phyloP scores from a whole-genome alignment of 2,888 invertebrate species.

The Pelosia muscerda region DNA sequence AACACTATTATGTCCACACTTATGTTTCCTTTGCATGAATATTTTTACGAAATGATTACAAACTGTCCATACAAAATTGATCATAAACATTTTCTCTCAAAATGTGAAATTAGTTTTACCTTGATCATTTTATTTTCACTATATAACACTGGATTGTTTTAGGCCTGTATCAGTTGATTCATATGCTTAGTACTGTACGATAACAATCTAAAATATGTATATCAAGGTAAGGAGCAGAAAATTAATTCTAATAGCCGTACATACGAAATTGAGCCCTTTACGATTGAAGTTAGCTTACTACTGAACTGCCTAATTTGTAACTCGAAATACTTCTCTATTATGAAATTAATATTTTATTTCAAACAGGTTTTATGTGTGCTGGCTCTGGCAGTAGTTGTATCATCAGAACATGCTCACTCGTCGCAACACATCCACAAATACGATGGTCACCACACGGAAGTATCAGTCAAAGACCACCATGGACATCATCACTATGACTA shows the following conservation, averaged over 20 bases:
- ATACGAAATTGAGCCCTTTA: no score
- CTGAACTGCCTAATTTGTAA: not conserved
- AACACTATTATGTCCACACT: conserved; percentile 8
- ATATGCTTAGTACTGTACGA: conserved; percentile 18
- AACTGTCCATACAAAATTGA: not conserved
- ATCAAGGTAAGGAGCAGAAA: not conserved
- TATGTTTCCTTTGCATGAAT: conserved; percentile 10
- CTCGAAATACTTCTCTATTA: no score
- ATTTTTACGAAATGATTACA: conserved; percentile 6
- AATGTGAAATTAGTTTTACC: conserved; percentile 29
- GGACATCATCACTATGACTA: conserved; percentile 48
- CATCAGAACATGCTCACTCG: conserved; percentile 66
- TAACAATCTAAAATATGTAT: not conserved
- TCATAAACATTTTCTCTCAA: conserved; percentile 1
- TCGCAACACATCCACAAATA: conserved; percentile 62
- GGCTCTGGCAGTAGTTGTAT: conserved; percentile 47
- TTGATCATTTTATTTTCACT: conserved; percentile 28
- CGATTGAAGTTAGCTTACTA: not conserved
- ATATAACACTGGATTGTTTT: conserved; percentile 37
- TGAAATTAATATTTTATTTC: not conserved
- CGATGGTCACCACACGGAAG: conserved; percentile 24
- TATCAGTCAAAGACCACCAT: conserved; percentile 27
- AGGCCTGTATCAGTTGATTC: conserved; percentile 37
- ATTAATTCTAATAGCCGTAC: not conserved
- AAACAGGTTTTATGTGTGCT: conserved; percentile 49